Conservation (phyloP, 2,888 invertebrate species). For the Trisateles emortualis region DNA sequence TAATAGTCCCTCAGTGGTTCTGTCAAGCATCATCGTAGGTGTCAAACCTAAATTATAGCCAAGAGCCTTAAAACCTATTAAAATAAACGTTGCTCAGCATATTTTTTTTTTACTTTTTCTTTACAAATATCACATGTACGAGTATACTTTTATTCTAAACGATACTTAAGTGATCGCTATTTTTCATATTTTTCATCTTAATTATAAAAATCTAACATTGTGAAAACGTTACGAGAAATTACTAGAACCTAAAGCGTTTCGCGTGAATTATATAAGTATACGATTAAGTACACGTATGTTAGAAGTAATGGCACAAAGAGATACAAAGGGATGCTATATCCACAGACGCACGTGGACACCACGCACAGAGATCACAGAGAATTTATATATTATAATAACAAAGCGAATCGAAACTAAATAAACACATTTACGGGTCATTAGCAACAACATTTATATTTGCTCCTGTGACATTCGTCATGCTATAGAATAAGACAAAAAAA, state of each 20-base stretch:
- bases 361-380: slow-evolving; percentile 41
- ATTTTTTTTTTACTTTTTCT: slow-evolving; percentile 69
- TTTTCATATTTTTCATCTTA: slow-evolving; percentile 60
- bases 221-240: slow-evolving; percentile 53
- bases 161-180: slow-evolving; percentile 67
- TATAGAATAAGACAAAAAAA: not conserved
- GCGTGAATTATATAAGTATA: slow-evolving; percentile 47
- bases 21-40: slow-evolving; percentile 5
- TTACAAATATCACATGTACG: slow-evolving; percentile 80
- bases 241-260: slow-evolving; percentile 52
- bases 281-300: slow-evolving; percentile 60
- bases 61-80: slow-evolving; percentile 67
- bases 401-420: slow-evolving; percentile 22
- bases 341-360: slow-evolving; percentile 23
- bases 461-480: not conserved
- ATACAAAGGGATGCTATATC: slow-evolving; percentile 32
- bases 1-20: not conserved
- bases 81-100: slow-evolving; percentile 71
- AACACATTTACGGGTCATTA: not conserved
- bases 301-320: slow-evolving; percentile 66
- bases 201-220: slow-evolving; percentile 63
- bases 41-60: slow-evolving; percentile 44
- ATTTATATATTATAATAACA: slow-evolving; percentile 24
- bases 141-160: slow-evolving; percentile 75
- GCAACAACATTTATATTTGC: not conserved